Base-by-base conservation (phyloP, 2,888 invertebrate genomes). In the Drosophila formosana region DNA sequence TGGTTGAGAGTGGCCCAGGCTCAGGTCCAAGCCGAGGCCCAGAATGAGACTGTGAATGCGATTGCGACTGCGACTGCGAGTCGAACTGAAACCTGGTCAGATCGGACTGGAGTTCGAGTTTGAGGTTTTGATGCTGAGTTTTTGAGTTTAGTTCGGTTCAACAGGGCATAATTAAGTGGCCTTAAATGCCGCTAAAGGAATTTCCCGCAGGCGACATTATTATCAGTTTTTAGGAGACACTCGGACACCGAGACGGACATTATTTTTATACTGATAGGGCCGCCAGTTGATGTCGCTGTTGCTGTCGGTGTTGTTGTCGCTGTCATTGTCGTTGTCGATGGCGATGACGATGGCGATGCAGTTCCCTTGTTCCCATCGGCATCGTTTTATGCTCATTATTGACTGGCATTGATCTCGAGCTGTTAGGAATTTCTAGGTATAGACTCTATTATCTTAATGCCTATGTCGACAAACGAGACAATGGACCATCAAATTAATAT, bases 181-280 rank as follows among this genome's bases (percentile, higher is more conserved):
- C 84, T 70, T 80, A 83, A 87, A 82, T 87, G 85, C 85, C 87
- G 84, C 85, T 81, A 82, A 85, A 86, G 85, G 85, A 87, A 86
- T 87, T 80, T 86, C 84, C 80, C 82, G 72, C 82, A 85, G 86
- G 86, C 84, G 84, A 85, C 84, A 86, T 82, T 85, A 84, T 86
- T 86, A 84, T 86, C 83, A 83, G 82, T 82, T 71, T 72, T 73
- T 66, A 70, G 56, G 56, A 6, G 62, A 53, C 51, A 78, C 58
- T 18, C 7, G 58, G 67, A 62, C 63, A 46, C 58, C 7, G 7
- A 52, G 67, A 62, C 63, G 34, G 56, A 57, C 63, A 72, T 58
- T 55, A 62, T 53, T 58, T 37, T 72, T 52, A 58, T 57, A 66
- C 79, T 77, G 80, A 81, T 82, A 81, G 75, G 18, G 18, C 18